Conservation (phyloP, 2,113 vertebrate species). For the Ginglymostoma cirratum region DNA sequence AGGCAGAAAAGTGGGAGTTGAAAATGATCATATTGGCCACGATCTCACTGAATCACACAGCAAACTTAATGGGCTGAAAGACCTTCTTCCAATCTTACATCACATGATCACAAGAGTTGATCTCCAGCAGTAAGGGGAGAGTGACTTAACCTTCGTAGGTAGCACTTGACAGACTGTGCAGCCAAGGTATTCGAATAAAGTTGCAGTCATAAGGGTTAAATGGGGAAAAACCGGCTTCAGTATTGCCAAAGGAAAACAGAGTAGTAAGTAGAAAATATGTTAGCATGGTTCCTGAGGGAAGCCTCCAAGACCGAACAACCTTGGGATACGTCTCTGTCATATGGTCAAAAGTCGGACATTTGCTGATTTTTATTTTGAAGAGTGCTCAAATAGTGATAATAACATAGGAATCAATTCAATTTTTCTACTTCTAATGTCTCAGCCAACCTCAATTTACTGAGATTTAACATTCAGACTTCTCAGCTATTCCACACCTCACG, state of each 20-base stretch:
- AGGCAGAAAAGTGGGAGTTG: too few relatives aligned
- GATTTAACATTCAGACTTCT: background rate
- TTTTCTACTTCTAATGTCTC: background rate
- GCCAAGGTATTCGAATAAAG: background rate
- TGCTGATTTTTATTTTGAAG: background rate
- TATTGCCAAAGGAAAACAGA: background rate
- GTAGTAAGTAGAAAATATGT: background rate
- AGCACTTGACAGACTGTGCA: background rate
- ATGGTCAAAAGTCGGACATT: background rate
- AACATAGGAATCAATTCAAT: background rate
- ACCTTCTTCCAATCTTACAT: too few relatives aligned
- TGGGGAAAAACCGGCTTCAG: background rate
- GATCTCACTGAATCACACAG: too few relatives aligned
- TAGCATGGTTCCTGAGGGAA: background rate
- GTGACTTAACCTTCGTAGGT: background rate
- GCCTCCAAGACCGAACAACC: background rate
- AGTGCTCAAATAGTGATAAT: background rate
- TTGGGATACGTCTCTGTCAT: background rate
- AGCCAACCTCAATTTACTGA: background rate
- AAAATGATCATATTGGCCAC: too few relatives aligned
- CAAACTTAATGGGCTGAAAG: too few relatives aligned
- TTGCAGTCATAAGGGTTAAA: background rate
- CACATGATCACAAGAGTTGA: too few relatives aligned
- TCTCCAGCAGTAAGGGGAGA: background rate
- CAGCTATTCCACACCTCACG: background rate